Evolutionary conservation across 2,888 invertebrate species (phyloP).

Genomic region (Callimorpha dominula): DNA sequence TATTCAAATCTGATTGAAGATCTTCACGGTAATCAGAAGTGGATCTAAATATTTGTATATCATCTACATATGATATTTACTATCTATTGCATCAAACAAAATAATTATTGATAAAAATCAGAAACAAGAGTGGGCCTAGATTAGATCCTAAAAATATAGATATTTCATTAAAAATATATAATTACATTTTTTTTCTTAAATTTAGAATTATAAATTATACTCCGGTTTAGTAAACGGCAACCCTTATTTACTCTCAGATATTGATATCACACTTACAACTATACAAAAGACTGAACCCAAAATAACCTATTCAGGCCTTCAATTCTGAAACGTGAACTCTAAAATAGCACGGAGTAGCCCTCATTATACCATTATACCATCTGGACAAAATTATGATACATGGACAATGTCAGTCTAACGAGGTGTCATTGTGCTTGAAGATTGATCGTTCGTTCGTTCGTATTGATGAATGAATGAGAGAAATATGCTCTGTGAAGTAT

Average conservation of each 20-base stretch:
- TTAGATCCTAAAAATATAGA: no score
- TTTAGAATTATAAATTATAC: no score
- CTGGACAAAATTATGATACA: constrained; percentile 39
- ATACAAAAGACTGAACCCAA: constrained; percentile 2
- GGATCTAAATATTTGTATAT: no score
- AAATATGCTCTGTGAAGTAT: constrained; percentile 50
- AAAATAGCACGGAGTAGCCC: constrained; percentile 13
- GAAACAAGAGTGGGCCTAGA: no score
- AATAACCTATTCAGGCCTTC: constrained; percentile 21
- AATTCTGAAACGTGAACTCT: constrained; percentile 25
- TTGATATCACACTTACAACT: neutral
- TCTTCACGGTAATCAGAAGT: no score
- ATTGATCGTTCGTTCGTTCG: constrained; percentile 53
- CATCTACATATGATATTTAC: no score
- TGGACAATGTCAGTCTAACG: constrained; percentile 50
- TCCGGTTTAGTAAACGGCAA: neutral
- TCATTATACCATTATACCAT: constrained; percentile 29
- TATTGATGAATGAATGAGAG: constrained; percentile 52
- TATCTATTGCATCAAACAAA: no score
- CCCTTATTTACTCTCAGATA: neutral
- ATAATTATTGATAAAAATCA: no score
- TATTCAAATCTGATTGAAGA: no score
- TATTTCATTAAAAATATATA: no score
- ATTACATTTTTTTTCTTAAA: no score
- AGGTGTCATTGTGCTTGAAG: constrained; percentile 57